Conservation (phyloP, 1,140 invertebrate genomes). For the Nasonia longicornis region DNA sequence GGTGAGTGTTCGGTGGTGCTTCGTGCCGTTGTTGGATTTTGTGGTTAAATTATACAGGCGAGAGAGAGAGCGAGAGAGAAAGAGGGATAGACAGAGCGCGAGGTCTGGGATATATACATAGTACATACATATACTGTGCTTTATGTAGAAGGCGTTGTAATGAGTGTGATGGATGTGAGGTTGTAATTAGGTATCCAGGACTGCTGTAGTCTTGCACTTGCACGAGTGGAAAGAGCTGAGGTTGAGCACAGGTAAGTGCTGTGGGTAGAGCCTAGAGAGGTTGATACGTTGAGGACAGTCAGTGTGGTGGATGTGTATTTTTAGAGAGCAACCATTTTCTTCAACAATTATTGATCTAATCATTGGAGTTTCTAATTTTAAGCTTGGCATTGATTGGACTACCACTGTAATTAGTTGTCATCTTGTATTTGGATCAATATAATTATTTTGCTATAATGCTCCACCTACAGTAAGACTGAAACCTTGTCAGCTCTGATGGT, state of each 20-base stretch:
- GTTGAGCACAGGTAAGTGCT: not conserved
- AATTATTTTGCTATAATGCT: not conserved
- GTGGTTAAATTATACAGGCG: not conserved
- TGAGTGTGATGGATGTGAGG: not conserved
- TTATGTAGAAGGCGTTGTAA: not conserved
- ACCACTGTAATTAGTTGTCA: not conserved
- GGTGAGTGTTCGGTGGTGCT: not conserved
- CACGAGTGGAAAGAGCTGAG: not conserved
- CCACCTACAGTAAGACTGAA: not conserved
- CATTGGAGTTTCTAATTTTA: not conserved
- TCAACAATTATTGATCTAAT: not conserved
- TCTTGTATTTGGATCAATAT: not conserved
- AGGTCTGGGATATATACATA: not conserved
- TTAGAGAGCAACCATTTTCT: not conserved
- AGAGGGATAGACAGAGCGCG: no score
- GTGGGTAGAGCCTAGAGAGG: not conserved
- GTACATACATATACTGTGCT: not conserved
- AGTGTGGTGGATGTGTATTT: not conserved
- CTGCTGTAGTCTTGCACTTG: not conserved
- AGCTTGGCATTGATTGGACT: not conserved
- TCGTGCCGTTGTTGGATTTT: not conserved
- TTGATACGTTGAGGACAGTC: not conserved
- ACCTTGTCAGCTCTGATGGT: not conserved
- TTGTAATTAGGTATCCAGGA: not conserved
- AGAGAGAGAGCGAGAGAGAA: no score